A percentile compares a stretch with the other conserved stretches of the same genome.
Conservation (phyloP, 2,888 invertebrate species). For the Tenthredo distinguenda region DNA sequence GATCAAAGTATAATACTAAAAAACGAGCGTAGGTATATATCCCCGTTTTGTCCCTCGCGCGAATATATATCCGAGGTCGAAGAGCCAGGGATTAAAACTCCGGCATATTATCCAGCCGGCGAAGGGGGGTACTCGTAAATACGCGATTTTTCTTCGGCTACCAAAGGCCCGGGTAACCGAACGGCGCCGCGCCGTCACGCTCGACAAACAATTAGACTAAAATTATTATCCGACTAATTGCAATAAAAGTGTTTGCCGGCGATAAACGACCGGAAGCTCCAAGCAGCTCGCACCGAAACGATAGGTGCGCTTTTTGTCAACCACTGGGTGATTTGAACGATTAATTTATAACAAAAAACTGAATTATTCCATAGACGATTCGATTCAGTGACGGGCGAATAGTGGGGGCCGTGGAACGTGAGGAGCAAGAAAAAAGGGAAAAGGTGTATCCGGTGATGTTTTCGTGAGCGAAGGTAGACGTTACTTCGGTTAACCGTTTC, state of each 20-base stretch:
- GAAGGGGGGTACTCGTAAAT: slow-evolving; percentile 67
- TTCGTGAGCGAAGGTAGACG: not conserved
- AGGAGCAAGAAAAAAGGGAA: not conserved
- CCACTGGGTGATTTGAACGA: not conserved
- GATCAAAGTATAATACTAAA: slow-evolving; percentile 20
- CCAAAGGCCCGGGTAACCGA: not conserved
- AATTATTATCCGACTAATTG: slow-evolving; percentile 27
- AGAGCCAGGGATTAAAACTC: slow-evolving; percentile 43
- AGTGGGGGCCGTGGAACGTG: not conserved
- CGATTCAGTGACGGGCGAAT: not conserved
- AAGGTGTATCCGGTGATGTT: not conserved
- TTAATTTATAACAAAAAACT: not conserved
- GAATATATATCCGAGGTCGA: not conserved
- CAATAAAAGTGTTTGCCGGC: slow-evolving; percentile 5
- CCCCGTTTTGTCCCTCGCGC: not conserved
- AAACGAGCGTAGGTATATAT: not conserved
- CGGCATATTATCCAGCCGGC: not conserved
- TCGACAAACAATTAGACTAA: slow-evolving; percentile 39
- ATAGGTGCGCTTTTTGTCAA: not conserved
- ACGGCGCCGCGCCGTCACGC: slow-evolving; percentile 8
- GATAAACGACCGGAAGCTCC: slow-evolving; percentile 22
- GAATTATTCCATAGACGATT: not conserved
- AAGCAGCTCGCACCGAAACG: not conserved
- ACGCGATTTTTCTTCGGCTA: slow-evolving; percentile 73
- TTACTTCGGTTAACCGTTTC: not conserved